Evolutionary conservation across 2,888 invertebrate genomes (phyloP).

Genomic region (Pachydiplax longipennis): DNA sequence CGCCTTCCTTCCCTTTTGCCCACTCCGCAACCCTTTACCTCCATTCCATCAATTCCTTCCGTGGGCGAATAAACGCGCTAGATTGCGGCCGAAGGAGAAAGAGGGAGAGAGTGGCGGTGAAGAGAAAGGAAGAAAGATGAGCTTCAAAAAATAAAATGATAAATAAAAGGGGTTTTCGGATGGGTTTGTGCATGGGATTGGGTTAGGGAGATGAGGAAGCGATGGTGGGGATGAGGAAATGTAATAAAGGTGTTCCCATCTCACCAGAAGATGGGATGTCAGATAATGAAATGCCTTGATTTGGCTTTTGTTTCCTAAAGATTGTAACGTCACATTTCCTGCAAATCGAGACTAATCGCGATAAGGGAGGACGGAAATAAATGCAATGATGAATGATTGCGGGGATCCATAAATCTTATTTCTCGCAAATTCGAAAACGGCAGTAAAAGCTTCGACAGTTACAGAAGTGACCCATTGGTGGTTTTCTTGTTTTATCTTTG

Average conservation of each 20-base stretch:
- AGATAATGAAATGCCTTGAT: conserved; percentile 34
- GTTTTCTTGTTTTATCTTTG: too few relatives aligned
- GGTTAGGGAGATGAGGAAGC: background rate
- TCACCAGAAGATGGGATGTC: conserved; percentile 12
- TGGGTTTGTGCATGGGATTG: background rate
- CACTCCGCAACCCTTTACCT: background rate
- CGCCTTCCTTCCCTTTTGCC: background rate
- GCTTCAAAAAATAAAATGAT: background rate
- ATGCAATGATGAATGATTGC: conserved; percentile 19
- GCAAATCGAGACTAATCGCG: conserved; percentile 22
- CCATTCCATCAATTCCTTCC: background rate
- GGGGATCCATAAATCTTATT: conserved; percentile 8
- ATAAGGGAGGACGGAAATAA: background rate
- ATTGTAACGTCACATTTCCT: conserved; percentile 31
- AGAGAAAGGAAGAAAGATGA: background rate
- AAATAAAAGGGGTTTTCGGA: background rate
- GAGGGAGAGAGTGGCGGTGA: too few relatives aligned
- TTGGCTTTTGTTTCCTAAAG: conserved; percentile 27
- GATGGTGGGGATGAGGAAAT: background rate
- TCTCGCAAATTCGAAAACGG: background rate
- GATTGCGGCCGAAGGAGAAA: background rate
- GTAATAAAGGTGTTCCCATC: background rate
- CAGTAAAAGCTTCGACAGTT: background rate
- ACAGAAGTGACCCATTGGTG: background rate
- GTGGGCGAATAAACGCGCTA: background rate